phyloP scores from a whole-genome alignment of 2,797 vertebrate genomes.

The Pteronotus mesoamericanus region DNA sequence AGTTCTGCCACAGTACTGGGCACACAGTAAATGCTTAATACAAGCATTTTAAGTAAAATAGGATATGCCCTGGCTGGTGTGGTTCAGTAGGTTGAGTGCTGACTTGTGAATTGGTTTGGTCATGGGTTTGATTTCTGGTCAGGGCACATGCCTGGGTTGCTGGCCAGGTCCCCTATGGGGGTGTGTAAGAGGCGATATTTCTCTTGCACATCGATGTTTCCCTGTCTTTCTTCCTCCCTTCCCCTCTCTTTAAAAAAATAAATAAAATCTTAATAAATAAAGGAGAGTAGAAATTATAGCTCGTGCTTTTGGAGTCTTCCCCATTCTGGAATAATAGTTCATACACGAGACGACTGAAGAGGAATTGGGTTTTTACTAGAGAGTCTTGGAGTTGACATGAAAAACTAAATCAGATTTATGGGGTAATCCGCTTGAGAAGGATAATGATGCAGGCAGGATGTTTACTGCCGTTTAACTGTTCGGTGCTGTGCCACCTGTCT shows the following conservation, averaged over 20 bases:
- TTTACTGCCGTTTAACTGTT: background rate
- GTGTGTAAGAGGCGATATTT: background rate
- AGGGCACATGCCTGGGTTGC: background rate
- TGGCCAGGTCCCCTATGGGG: background rate
- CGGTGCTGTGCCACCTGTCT: background rate
- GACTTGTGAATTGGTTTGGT: background rate
- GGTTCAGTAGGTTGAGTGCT: background rate
- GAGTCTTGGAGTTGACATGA: background rate
- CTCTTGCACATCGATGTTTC: background rate
- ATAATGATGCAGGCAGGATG: conserved; percentile 2
- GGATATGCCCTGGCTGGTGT: background rate
- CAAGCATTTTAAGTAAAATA: background rate
- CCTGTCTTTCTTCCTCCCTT: background rate
- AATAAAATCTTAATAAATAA: background rate
- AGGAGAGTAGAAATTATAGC: background rate
- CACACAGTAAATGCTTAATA: background rate
- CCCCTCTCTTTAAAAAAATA: background rate
- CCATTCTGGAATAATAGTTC: background rate
- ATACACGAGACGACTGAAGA: background rate
- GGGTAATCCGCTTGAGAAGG: conserved; percentile 47
- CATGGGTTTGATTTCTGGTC: background rate
- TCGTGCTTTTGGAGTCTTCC: background rate
- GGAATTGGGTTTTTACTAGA: background rate
- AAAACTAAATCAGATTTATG: conserved; percentile 42
- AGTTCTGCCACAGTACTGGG: background rate